Base-by-base conservation (phyloP, 2,113 vertebrate genomes). In the Sinocyclocheilus anophthalmus region DNA sequence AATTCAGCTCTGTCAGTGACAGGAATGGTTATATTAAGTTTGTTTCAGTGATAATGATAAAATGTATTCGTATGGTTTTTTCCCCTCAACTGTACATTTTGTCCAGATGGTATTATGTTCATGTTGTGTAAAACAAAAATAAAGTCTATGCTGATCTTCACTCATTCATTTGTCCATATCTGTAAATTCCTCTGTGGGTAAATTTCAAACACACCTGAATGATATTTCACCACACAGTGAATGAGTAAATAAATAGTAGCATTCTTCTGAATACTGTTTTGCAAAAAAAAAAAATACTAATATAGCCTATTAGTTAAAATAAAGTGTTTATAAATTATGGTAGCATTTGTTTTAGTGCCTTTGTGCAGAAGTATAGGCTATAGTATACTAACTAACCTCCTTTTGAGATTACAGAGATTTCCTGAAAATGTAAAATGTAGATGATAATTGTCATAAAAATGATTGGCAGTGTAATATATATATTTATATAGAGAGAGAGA, bases 11-110 rank as follows among this genome's bases (percentile, higher is more conserved):
- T 65, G 79, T 45, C 79, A 65, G 16, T 65, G 59, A 81, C 59
- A 81, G 9, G 14, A 81, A 81, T 48, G 50, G 42, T 82, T 48
- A 30, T 33, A 24, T 30, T 20, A 82, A 4, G 3, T 53, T 22
- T 69, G 14, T 82, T 82, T 53, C 48, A 82, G 16, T 82, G 80
- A 82, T 22, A 37, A 53, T 1, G 12, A 69, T 67, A 33, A 20
- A 53, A 82, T 70, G 57, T 61, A 13, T 79, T 79, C 0, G 5
- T n/a, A 81, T 63, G n/a, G 45, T 45, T 81, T 63, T 79, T 18
- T 26, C 0, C 8, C 0, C 8, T 77, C 1, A 57, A 18, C 50
- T 16, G 45, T 81, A 22, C 57, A 16, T 13, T 81, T 65, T 82
- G 59, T 50, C 16, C 24, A 30, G 26, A 82, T 82, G n/a, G 63